Percentiles rank a stretch among this genome's conserved stretches.
These are phyloP conservation scores for Urophycis tenuis DNA, from an alignment of 2,797 vertebrate species.

Conservation along the genomic window DNA sequence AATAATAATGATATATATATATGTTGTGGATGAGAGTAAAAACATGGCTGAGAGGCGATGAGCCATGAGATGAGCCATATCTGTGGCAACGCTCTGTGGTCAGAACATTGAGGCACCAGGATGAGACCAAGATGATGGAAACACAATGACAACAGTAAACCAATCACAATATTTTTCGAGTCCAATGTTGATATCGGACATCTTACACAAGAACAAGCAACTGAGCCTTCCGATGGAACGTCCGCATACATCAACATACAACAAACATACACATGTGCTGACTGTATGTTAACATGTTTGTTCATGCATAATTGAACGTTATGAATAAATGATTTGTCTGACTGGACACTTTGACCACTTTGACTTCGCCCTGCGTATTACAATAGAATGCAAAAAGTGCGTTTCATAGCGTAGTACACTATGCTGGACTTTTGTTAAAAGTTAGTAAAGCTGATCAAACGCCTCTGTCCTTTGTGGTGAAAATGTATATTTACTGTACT, in stretches of 20 bases:
- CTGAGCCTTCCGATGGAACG: too few species aligned
- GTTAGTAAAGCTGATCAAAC: not conserved
- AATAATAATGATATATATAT: too few species aligned
- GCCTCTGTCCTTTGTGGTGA: not conserved
- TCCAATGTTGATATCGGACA: too few species aligned
- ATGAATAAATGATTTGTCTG: not conserved
- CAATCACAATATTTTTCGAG: too few species aligned
- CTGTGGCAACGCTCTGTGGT: not conserved
- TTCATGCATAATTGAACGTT: not conserved
- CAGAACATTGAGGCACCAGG: not conserved
- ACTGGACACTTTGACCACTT: not conserved
- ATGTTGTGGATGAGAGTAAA: too few species aligned
- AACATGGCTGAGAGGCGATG: not conserved
- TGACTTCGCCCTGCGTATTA: not conserved
- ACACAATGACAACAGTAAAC: too few species aligned
- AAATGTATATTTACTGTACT: too few species aligned
- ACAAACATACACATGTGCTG: not conserved
- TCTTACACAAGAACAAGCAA: too few species aligned
- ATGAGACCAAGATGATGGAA: too few species aligned
- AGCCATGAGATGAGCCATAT: not conserved
- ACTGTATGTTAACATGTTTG: not conserved
- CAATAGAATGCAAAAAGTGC: not conserved
- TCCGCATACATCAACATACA: too few species aligned
- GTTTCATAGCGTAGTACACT: too few species aligned
- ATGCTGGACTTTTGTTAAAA: not conserved